phyloP scores from a whole-genome alignment of 2,888 invertebrate genomes.

The Embidobia sp. region DNA sequence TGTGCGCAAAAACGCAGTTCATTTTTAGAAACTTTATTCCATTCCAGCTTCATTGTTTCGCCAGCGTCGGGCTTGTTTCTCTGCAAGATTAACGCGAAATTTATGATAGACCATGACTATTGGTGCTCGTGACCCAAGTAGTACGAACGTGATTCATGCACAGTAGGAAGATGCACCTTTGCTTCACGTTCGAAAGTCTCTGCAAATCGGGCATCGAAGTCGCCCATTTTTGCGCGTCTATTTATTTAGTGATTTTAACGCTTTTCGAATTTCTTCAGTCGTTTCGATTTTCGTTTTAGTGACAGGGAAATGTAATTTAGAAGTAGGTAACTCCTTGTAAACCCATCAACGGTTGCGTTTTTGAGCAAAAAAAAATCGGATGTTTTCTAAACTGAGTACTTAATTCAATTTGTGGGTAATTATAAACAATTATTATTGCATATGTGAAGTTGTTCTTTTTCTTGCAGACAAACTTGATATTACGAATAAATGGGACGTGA shows the following conservation, averaged over 20 bases:
- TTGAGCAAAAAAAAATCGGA: too few relatives aligned
- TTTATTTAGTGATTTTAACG: constrained; percentile 70
- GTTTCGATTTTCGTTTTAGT: background rate
- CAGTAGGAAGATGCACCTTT: constrained; percentile 54
- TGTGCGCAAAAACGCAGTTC: too few relatives aligned
- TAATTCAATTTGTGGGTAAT: too few relatives aligned
- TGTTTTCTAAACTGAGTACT: too few relatives aligned
- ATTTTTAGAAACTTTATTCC: too few relatives aligned
- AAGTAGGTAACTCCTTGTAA: too few relatives aligned
- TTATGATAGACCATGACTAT: constrained; percentile 54
- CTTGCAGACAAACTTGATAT: too few relatives aligned
- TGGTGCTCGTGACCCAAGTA: constrained; percentile 51
- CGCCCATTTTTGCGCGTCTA: constrained; percentile 69
- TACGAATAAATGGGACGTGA: too few relatives aligned
- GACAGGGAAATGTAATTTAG: too few relatives aligned
- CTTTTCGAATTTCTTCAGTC: constrained; percentile 16
- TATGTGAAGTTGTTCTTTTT: too few relatives aligned
- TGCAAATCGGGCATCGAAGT: constrained; percentile 76
- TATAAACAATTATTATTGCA: too few relatives aligned
- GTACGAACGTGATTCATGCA: constrained; percentile 55
- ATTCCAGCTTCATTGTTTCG: constrained; percentile 21
- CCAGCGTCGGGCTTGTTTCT: constrained; percentile 25
- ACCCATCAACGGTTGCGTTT: too few relatives aligned
- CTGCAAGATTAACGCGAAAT: constrained; percentile 44
- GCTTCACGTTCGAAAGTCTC: constrained; percentile 46